Evolutionary conservation across 1,140 invertebrate species (phyloP), one percentile per base, ranked within the genome.

Genomic region (Orius insidiosus): DNA sequence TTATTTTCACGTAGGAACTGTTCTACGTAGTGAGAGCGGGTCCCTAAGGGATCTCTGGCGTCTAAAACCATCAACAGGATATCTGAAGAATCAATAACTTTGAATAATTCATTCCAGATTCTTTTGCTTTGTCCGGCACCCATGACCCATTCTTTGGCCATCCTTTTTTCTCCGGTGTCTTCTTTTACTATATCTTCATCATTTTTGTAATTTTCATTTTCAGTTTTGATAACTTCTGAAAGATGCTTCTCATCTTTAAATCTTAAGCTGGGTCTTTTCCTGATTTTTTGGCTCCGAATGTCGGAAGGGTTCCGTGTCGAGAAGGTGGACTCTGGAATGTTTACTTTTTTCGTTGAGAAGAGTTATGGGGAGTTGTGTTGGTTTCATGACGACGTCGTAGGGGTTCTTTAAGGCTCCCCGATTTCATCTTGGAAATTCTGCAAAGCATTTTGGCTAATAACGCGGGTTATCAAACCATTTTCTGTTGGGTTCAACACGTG

Each of bases 81-180:
- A 74, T 99, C 95, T 1, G 93, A 95, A 6, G 94, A 98, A 65
- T 99, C 96, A 39, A 99, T 83, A 7, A 98, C 93, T 75, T 99
- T 99, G 60, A 98, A 97, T 5, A 99, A 63, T 64, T 99, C 96
- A 69, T 94, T 95, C 95, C 96, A 99, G 57, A 99, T 95, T 55
- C 96, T 72, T 68, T 78, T 94, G 56, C 92, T 97, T 60, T 94
- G 88, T 3, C 95, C 96, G 24, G 88, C 87, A 41, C 69, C 75
- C 75, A 92, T 90, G 3, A 92, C 75, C 80, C 84, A 86, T 55
- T 85, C 81, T 47, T 85, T 71, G 34, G 74, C 73, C 1, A 73
- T 68, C 54, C 80, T 75, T 55, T 69, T 74, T 1, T 85, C 70
- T 5, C 92, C 76, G 47, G 75, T 51, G 13, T 97, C 86, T 58